Evolutionary conservation across 2,888 invertebrate species (phyloP).

Genomic region (Sarcophaga rosellei): DNA sequence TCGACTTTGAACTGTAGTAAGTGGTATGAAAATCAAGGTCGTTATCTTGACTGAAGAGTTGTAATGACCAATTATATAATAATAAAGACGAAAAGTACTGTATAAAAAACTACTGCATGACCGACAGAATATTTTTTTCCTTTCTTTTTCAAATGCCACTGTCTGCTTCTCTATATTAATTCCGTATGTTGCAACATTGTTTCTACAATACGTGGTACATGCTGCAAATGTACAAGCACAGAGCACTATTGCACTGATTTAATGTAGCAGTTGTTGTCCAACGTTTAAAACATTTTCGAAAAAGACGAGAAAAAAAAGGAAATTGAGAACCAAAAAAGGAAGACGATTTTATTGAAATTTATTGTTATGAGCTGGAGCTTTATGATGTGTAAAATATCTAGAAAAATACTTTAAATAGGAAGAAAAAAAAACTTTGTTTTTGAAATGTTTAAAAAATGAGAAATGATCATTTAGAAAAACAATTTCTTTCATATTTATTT

Average conservation of each 20-base stretch:
- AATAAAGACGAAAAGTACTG: too few relatives aligned
- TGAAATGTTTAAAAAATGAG: background rate
- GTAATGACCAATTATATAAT: too few relatives aligned
- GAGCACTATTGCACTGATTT: conserved; percentile 56
- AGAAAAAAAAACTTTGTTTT: background rate
- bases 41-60: too few relatives aligned
- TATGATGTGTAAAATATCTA: conserved; percentile 61
- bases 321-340: background rate
- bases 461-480: too few relatives aligned
- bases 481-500: too few relatives aligned
- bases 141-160: conserved; percentile 39
- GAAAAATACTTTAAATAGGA: conserved; percentile 25
- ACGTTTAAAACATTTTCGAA: conserved; percentile 49
- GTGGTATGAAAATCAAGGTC: too few relatives aligned
- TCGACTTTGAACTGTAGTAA: too few relatives aligned
- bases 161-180: conserved; percentile 60
- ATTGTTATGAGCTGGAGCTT: conserved; percentile 65
- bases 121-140: background rate
- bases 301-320: conserved; percentile 3
- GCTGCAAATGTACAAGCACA: conserved; percentile 29
- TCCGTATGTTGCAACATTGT: conserved; percentile 38
- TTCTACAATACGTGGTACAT: conserved; percentile 43
- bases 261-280: conserved; percentile 58
- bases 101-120: too few relatives aligned
- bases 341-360: conserved; percentile 63